Base-by-base conservation (phyloP, 1,140 invertebrate species). In the Campoletis sonorensis region DNA sequence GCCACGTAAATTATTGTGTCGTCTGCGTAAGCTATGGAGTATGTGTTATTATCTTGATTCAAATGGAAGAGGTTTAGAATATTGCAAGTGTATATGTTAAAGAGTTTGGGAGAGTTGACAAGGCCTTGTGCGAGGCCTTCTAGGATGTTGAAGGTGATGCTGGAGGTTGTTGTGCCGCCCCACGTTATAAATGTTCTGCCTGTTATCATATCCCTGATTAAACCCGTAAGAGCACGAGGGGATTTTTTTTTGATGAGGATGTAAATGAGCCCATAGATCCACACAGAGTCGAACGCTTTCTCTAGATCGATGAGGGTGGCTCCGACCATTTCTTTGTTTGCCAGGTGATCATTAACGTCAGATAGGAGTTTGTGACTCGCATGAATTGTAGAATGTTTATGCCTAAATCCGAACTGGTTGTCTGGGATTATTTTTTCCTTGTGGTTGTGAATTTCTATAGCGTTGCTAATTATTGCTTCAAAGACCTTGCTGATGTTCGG, bases 91-190 rank as follows among this genome's bases (percentile, higher is more conserved):
- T 58, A 85, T 15, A 86, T 85, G 67, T 82, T 83, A 54, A 84
- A 84, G 0, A 84, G 33, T 0, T 77, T 51, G 15, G 84, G 81
- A 10, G 84, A 84, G 37, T 64, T 84, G 18, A 85, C 83, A 7
- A 80, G 83, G 0, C 82, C 84, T 80, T 86, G 81, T 45, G 83
- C 82, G 15, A 86, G 64, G 10, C 83, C 83, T 54, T 86, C 84
- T 21, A 26, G 16, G 11, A 84, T 81, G 1, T 4, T 33, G 30
- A 83, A 84, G 4, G 13, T 11, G 11, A 26, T 30, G 0, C 15
- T n/a, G 0, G 81, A 83, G 1, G 21, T 2, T 0, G 27, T 13
- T 1, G 30, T 21, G 0, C 78, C 80, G 10, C 81, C 54, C 21
- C n/a, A 37, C 0, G 67, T 70, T 16, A 51, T 10, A n/a, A 83